Percentiles rank a stretch among this genome's conserved stretches.
Evolutionary conservation across 1,140 invertebrate species (phyloP).

Genomic region (Danaus plexippus): DNA sequence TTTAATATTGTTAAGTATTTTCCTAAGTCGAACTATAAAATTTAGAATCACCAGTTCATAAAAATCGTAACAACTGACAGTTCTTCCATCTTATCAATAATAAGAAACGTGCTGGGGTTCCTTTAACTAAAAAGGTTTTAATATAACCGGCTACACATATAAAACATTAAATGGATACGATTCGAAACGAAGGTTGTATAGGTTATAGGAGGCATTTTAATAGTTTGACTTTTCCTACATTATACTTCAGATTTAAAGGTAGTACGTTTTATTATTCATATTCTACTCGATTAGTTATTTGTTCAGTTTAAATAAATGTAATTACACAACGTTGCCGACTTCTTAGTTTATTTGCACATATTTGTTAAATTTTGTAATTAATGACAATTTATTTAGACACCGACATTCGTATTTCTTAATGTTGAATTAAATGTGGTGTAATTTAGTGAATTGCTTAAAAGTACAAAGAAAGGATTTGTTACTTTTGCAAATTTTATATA

Average conservation of each 20-base stretch:
- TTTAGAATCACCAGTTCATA: not conserved
- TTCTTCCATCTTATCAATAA: constrained; percentile 5
- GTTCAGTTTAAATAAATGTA: constrained; percentile 65
- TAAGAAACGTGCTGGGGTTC: too few species aligned
- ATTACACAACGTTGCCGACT: constrained; percentile 67
- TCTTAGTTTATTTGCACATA: constrained; percentile 72
- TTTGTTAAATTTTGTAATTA: constrained; percentile 70
- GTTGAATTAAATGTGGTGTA: constrained; percentile 70
- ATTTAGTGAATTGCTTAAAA: constrained; percentile 74
- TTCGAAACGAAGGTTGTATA: constrained; percentile 44
- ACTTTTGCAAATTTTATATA: constrained; percentile 74
- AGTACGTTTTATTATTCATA: constrained; percentile 65
- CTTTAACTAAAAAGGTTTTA: too few species aligned
- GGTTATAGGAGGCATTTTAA: constrained; percentile 31
- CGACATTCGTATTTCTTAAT: constrained; percentile 63
- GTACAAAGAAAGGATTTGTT: constrained; percentile 73
- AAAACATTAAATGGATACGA: constrained; percentile 1
- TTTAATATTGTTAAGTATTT: constrained; percentile 24
- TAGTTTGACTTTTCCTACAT: constrained; percentile 36
- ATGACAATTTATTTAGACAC: constrained; percentile 70
- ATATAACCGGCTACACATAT: too few species aligned
- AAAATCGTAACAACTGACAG: too few species aligned
- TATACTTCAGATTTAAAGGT: constrained; percentile 38
- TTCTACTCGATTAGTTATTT: constrained; percentile 65
- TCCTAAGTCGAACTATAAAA: constrained; percentile 23